Base-by-base conservation (phyloP, 2,113 vertebrate genomes). In the Cynocephalus volans region DNA sequence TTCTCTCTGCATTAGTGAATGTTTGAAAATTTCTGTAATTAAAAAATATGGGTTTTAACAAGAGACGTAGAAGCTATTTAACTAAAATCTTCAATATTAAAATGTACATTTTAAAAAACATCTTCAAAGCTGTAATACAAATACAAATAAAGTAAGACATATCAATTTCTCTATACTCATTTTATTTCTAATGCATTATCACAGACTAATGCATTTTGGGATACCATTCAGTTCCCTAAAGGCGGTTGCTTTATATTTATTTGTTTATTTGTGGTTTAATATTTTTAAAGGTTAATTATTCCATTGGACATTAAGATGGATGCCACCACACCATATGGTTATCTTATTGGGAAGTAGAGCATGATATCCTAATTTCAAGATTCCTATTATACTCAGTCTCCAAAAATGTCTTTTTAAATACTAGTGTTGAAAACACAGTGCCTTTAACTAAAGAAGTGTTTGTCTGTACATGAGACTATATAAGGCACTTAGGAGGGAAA, bases 81-180 rank as follows among this genome's bases (percentile, higher is more conserved):
- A 52, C 81, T 92, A 56, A 90, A 92, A 72, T 56, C 26, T 65
- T 86, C 89, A 52, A 10, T 93, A 75, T 12, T 67, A 60, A 19
- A 23, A 85, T 60, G 24, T n/a, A 79, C 36, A 67, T 45, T 80
- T 95, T 89, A 26, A n/a, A 87, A 91, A 92, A 36, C 23, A 83
- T 64, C 81, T 87, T 87, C 50, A 95, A 84, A 92, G 24, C 36
- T 72, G 2, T 36, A 62, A 70, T 92, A 87, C 21, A 54, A 62
- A 70, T 92, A 87, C 21, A 54, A 67, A 64, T 64, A 70, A 60
- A 77, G 48, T 75, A 84, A 60, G 48, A n/a, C 52, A 69, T 19
- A 41, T 60, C 15, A 12, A 60, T 80, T 80, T 73, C 65, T 88
- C 41, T 45, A 19, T 10, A 95, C 18, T 41, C 14, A 36, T 56